Evolutionary conservation across 2,113 vertebrate species (phyloP).

Genomic region (Anoura caudifer): DNA sequence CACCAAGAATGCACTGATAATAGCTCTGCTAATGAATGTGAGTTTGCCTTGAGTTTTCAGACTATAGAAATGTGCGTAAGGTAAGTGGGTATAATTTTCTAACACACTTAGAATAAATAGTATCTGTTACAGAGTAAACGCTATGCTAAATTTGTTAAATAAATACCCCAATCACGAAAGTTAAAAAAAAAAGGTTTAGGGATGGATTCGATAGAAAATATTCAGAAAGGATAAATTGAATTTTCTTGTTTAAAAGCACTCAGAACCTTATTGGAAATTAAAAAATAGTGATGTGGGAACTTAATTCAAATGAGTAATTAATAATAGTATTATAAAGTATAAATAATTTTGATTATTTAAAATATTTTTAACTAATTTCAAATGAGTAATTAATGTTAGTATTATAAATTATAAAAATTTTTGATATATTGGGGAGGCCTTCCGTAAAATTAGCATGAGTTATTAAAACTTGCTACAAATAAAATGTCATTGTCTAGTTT

Average conservation of each 20-base stretch:
- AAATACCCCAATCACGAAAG: background rate
- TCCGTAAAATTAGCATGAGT: constrained; percentile 20
- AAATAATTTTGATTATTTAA: background rate
- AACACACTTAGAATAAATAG: background rate
- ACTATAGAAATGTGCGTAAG: background rate
- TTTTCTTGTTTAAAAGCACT: constrained; percentile 40
- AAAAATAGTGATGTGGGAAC: background rate
- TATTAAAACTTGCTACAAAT: constrained; percentile 40
- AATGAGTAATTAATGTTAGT: background rate
- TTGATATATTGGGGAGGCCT: background rate
- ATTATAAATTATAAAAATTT: constrained; percentile 3
- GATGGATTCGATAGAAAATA: constrained; percentile 39
- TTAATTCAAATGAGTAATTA: constrained; percentile 28
- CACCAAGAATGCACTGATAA: background rate
- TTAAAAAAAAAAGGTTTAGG: background rate
- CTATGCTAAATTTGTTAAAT: background rate
- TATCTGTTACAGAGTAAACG: background rate
- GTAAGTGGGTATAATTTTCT: background rate
- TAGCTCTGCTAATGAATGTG: background rate
- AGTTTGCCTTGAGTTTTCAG: background rate
- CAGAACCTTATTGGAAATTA: constrained; percentile 17
- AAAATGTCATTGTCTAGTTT: constrained; percentile 15
- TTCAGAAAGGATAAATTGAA: background rate
- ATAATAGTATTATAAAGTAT: background rate
- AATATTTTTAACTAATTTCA: too few species aligned